Base-by-base conservation (phyloP, 1,140 invertebrate genomes). In the Calliphora vicina region DNA sequence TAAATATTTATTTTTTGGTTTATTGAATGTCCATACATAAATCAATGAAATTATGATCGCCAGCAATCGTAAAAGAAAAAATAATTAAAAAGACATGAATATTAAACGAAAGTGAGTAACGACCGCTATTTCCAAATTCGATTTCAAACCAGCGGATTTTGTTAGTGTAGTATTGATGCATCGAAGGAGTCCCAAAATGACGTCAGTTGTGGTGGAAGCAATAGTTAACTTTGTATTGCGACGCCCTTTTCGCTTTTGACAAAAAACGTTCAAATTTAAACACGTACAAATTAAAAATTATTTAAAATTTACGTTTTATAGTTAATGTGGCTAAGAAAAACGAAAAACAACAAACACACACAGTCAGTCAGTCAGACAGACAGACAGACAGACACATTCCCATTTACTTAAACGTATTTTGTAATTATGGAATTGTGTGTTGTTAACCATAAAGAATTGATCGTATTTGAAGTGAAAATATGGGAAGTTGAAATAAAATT, bases 41-140 rank as follows among this genome's bases (percentile, higher is more conserved):
- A 25, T 43, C 25, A 43, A 78, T 43, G 35, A 78, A 78, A 43
- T 78, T 78, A 78, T 78, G 35, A 74, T 74, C 15, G 72, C 72
- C n/a, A 74, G 17, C 13, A 74, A 35, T n/a, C 35, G 27, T 15
- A 35, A 74, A 29, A 71, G 29, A 29, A 74, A 78, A 78, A 27
- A 27, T 20, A 43, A 78, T 25, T 76, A 20, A 42, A 42, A 42
- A 76, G 73, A n/a, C 29, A 76, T 42, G 73, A 78, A 43, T 43
- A 78, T 78, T 78, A 78, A 78, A 78, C 23, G 74, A 78, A 78
- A 78, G 74, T 78, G 74, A 78, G 35, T 78, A 78, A 45, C 74
- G 42, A 45, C 35, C 74, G 35, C 35, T 23, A 78, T 45, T 78
- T 45, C 35, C 35, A 78, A 78, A 78, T 76, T 43, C 35, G 42